phyloP scores from a whole-genome alignment of 2,797 vertebrate species.

The Scarus forsteni region DNA sequence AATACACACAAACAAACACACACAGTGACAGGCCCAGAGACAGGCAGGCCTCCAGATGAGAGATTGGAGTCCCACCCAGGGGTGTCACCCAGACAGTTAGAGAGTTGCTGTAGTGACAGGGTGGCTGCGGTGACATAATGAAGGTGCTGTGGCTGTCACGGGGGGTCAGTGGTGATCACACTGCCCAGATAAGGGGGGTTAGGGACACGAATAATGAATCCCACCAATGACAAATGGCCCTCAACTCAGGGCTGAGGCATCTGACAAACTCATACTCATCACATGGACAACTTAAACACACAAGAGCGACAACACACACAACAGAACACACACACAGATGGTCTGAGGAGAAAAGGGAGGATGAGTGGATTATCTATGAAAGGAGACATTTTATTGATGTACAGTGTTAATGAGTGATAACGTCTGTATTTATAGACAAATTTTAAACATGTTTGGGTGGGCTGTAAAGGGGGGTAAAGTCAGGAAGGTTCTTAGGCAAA shows the following conservation, averaged over 20 bases:
- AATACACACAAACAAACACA: conserved; percentile 34
- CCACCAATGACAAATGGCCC: conserved; percentile 98
- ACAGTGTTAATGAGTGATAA: no score
- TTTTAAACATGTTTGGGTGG: no score
- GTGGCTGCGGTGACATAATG: conserved; percentile 98
- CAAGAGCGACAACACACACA: background rate
- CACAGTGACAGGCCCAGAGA: conserved; percentile 62
- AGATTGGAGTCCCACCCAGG: conserved; percentile 86
- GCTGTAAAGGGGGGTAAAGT: no score
- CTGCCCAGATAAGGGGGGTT: conserved; percentile 84
- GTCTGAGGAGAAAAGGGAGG: no score
- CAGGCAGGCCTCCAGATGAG: conserved; percentile 85
- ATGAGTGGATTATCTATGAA: no score
- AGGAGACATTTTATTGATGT: no score
- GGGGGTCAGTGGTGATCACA: conserved; percentile 98
- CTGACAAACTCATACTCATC: conserved; percentile 95
- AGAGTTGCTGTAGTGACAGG: conserved; percentile 95
- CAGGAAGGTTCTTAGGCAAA: no score
- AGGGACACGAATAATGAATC: conserved; percentile 95
- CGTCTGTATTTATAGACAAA: no score
- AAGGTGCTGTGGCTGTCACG: conserved; percentile 98
- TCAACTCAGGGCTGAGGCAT: conserved; percentile 92
- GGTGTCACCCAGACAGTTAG: conserved; percentile 97
- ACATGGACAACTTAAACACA: conserved; percentile 65
- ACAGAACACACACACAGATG: conserved; percentile 2